Conservation (phyloP, 1,140 invertebrate species). For the Megalopta genalis region DNA sequence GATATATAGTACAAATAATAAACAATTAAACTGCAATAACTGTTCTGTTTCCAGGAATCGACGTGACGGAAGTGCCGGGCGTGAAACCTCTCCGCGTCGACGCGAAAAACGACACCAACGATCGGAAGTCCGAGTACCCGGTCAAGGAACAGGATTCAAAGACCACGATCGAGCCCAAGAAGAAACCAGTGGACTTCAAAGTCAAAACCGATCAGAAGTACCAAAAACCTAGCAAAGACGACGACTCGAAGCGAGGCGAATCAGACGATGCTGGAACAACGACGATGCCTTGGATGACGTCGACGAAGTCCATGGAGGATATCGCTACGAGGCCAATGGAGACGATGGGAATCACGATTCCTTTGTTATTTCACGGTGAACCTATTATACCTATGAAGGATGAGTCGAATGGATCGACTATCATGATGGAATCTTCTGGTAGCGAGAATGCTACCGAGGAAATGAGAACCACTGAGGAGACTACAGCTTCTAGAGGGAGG, state of each 20-base stretch:
- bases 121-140: slow-evolving; percentile 58
- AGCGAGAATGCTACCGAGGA: not conserved
- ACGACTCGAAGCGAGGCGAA: slow-evolving; percentile 33
- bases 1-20: too few relatives aligned
- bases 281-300: slow-evolving; percentile 31
- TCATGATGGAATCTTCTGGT: not conserved
- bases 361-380: slow-evolving; percentile 62
- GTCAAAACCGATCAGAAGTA: slow-evolving; percentile 71
- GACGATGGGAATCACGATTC: slow-evolving; percentile 28
- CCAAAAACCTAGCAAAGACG: slow-evolving; percentile 65
- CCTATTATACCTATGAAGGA: slow-evolving; percentile 47
- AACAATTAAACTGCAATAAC: too few relatives aligned
- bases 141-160: slow-evolving; percentile 67
- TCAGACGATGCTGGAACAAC: not conserved
- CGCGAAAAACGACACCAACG: slow-evolving; percentile 36
- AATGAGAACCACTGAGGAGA: slow-evolving; percentile 14
- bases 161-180: slow-evolving; percentile 66
- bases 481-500: slow-evolving; percentile 62
- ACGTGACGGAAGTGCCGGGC: slow-evolving; percentile 51
- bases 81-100: slow-evolving; percentile 61
- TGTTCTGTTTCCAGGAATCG: slow-evolving; percentile 38
- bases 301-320: slow-evolving; percentile 27
- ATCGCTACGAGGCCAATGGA: slow-evolving; percentile 35
- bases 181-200: slow-evolving; percentile 70
- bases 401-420: not conserved